Evolutionary conservation across 2,888 invertebrate genomes (phyloP).

Genomic region (Drosophila yooni): DNA sequence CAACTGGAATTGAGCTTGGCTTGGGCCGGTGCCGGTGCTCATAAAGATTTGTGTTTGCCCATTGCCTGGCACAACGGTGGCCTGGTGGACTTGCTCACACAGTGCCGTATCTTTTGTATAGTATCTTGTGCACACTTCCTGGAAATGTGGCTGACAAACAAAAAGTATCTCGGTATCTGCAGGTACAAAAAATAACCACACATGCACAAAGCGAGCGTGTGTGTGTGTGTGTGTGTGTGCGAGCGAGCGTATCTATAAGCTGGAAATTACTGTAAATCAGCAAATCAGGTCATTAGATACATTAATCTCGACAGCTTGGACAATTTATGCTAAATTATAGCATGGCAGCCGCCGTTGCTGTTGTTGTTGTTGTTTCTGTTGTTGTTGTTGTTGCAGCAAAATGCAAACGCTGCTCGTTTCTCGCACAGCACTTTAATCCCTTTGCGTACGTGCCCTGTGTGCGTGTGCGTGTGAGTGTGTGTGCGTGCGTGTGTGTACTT

Average conservation of each 20-base stretch:
- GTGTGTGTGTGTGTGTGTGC: slow-evolving; percentile 23
- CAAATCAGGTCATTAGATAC: slow-evolving; percentile 82
- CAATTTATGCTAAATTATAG: slow-evolving; percentile 80
- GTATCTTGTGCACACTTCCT: slow-evolving; percentile 72
- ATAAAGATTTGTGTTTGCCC: slow-evolving; percentile 60
- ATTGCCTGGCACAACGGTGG: slow-evolving; percentile 31
- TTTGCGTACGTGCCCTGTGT: slow-evolving; percentile 39
- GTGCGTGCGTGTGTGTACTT: slow-evolving; percentile 12
- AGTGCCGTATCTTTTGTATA: slow-evolving; percentile 55
- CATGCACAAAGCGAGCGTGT: slow-evolving; percentile 4
- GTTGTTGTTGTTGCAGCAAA: slow-evolving; percentile 9
- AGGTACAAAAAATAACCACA: slow-evolving; percentile 45
- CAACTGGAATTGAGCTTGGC: slow-evolving; percentile 11
- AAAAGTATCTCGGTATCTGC: slow-evolving; percentile 55
- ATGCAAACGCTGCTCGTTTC: slow-evolving; percentile 48
- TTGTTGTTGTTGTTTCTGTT: not conserved
- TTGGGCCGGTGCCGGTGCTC: slow-evolving; percentile 23
- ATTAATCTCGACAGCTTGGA: slow-evolving; percentile 80
- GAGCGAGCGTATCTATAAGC: slow-evolving; percentile 55
- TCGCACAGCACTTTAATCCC: slow-evolving; percentile 57
- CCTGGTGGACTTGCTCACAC: slow-evolving; percentile 15
- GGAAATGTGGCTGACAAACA: slow-evolving; percentile 64
- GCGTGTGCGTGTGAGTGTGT: slow-evolving; percentile 13
- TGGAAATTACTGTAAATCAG: slow-evolving; percentile 81
- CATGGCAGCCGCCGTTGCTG: slow-evolving; percentile 48